Evolutionary conservation across 37 sponge, comb jelly and placozoan species (phyloP), one percentile per base, ranked within the genome.

Genomic region (Sycon ciliatum): DNA sequence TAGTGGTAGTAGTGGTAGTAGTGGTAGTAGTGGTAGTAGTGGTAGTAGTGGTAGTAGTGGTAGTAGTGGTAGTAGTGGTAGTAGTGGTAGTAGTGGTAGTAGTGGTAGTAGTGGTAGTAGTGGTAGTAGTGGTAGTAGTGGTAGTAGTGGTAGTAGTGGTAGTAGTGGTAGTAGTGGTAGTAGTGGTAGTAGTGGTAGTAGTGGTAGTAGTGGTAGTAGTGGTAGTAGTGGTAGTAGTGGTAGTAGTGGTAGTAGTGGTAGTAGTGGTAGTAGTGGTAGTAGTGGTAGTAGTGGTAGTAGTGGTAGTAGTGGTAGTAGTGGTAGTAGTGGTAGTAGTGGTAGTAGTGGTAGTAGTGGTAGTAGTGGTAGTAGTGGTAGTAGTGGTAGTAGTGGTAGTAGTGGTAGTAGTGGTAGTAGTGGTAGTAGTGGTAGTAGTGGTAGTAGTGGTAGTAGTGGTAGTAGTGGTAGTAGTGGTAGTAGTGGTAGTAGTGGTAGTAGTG

Each of bases 41-140:
- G 52, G 52, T 46, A 46, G 52, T 46, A 46, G 52, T 46, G 52
- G 52, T 46, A 46, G 52, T 46, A 46, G 52, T 46, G 52, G 52
- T 46, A 46, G 52, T 46, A 46, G 52, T 46, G 52, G 52, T 46
- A 46, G 52, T 46, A 46, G 52, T 46, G 52, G 52, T 46, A 46
- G 52, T 46, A 46, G 52, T 46, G 52, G 52, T 46, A 46, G 52
- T 46, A 46, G 52, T 46, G 52, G 52, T 46, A 46, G 52, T 46
- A 46, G 52, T 46, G 52, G 52, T 46, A 46, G 52, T 46, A 46
- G 52, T 46, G 52, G 52, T 46, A 46, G 52, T 46, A 46, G 52
- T 46, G 52, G 52, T 46, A 46, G 52, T 46, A 46, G 52, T 46
- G 52, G 52, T 46, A 46, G 52, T 46, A 46, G 52, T 46, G 52